Conservation (phyloP, 64 coral and sea anemone species). For the Porites lutea region DNA sequence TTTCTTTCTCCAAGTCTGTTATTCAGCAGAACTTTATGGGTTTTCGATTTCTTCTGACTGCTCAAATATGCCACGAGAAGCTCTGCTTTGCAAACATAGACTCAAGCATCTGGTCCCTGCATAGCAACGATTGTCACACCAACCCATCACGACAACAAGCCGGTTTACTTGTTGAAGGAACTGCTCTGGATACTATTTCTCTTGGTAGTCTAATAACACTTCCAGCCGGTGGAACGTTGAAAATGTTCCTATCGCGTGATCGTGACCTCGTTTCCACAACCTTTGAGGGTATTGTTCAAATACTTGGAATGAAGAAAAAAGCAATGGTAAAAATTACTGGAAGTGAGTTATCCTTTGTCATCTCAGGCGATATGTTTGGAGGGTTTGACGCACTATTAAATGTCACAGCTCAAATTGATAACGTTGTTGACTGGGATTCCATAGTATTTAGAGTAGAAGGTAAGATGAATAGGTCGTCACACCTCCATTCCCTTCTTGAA, state of each 20-base stretch:
- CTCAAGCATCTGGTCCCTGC: not conserved
- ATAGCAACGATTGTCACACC: not conserved
- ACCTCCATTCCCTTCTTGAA: not conserved
- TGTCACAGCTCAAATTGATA: not conserved
- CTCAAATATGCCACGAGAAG: not conserved
- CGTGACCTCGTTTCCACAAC: not conserved
- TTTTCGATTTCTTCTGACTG: not conserved
- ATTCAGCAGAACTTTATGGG: not conserved
- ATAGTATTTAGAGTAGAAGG: not conserved
- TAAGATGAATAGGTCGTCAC: not conserved
- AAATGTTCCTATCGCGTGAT: not conserved
- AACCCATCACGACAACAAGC: not conserved
- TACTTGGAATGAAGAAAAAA: not conserved
- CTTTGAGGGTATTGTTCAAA: not conserved
- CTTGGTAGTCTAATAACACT: not conserved
- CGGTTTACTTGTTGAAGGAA: constrained; percentile 11
- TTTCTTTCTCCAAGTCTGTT: not conserved
- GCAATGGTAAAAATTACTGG: not conserved
- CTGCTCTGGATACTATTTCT: not conserved
- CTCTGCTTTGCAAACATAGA: not conserved
- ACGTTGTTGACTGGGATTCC: constrained; percentile 8
- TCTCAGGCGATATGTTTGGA: not conserved
- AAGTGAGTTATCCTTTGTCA: not conserved
- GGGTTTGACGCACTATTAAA: constrained; percentile 6
- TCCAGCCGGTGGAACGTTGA: not conserved